Percentiles rank a stretch among this genome's conserved stretches.
These are phyloP conservation scores for Mechanitis messenoides DNA, from an alignment of 2,888 invertebrate genomes.

Conservation along the genomic window DNA sequence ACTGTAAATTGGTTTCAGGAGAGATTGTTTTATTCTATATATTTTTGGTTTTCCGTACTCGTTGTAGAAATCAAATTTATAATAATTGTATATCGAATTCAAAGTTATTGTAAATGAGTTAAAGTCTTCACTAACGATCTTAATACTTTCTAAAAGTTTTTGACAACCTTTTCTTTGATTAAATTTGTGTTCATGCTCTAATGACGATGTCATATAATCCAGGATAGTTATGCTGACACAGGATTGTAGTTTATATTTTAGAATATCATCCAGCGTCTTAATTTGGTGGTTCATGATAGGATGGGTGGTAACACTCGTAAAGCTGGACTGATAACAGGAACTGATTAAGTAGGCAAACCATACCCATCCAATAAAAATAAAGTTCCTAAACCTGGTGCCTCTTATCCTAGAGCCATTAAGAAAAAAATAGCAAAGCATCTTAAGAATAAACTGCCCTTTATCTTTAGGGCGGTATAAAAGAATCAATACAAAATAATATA, in stretches of 20 bases:
- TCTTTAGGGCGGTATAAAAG: conserved; percentile 33
- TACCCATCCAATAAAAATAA: conserved; percentile 43
- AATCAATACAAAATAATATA: conserved; percentile 35
- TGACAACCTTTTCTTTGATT: conserved; percentile 26
- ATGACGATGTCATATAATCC: conserved; percentile 11
- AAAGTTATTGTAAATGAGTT: conserved; percentile 40
- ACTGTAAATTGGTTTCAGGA: conserved; percentile 43
- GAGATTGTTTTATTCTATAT: conserved; percentile 35
- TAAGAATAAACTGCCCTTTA: conserved; percentile 34
- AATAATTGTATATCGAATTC: conserved; percentile 37
- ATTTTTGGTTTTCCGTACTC: conserved; percentile 33
- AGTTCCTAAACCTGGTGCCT: conserved; percentile 30
- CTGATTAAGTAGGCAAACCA: conserved; percentile 46
- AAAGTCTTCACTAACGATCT: conserved; percentile 35
- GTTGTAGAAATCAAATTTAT: conserved; percentile 38
- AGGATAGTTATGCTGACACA: conserved; percentile 43
- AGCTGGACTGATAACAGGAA: conserved; percentile 41
- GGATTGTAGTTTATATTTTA: conserved; percentile 36
- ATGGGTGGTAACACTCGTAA: conserved; percentile 42
- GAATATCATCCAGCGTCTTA: conserved; percentile 34
- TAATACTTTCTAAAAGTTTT: conserved; percentile 36
- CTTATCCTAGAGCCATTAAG: conserved; percentile 34
- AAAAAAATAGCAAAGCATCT: conserved; percentile 40
- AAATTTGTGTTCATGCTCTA: conserved; percentile 3
- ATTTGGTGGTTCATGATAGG: conserved; percentile 44